Evolutionary conservation across 1,140 invertebrate genomes (phyloP).

Genomic region (Drosophila albomicans): DNA sequence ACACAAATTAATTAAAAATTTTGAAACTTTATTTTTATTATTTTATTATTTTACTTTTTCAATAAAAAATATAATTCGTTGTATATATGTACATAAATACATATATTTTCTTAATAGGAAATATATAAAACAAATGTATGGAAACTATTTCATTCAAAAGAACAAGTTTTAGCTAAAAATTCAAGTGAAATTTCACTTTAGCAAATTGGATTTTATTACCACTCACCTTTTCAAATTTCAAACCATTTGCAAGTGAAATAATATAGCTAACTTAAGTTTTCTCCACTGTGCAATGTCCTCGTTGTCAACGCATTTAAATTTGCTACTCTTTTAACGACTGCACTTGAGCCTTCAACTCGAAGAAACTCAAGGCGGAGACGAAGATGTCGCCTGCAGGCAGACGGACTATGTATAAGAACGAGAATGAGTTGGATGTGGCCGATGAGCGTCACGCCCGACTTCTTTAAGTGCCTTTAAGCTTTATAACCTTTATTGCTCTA

Average conservation of each 20-base stretch:
- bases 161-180: too few species aligned
- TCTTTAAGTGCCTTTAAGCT: conserved; percentile 58
- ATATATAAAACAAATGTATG: too few species aligned
- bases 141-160: too few species aligned
- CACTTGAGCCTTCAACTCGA: conserved; percentile 55
- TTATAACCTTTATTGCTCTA: conserved; percentile 58
- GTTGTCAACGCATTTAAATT: conserved; percentile 78
- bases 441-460: conserved; percentile 51
- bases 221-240: too few species aligned
- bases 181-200: too few species aligned
- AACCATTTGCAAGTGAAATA: background rate
- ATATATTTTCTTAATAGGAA: too few species aligned
- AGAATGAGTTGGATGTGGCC: conserved; percentile 31
- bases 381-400: conserved; percentile 46
- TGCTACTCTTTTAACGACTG: conserved; percentile 77
- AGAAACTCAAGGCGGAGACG: conserved; percentile 33
- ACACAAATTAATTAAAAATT: too few species aligned
- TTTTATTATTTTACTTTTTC: too few species aligned
- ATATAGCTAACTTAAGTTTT: background rate
- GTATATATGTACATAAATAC: too few species aligned
- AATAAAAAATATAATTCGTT: too few species aligned
- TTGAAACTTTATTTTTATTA: too few species aligned
- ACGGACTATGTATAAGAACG: background rate
- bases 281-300: conserved; percentile 35
- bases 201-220: too few species aligned